Base-by-base conservation (phyloP, 2,888 invertebrate species). In the Ectemnius cavifrons region DNA sequence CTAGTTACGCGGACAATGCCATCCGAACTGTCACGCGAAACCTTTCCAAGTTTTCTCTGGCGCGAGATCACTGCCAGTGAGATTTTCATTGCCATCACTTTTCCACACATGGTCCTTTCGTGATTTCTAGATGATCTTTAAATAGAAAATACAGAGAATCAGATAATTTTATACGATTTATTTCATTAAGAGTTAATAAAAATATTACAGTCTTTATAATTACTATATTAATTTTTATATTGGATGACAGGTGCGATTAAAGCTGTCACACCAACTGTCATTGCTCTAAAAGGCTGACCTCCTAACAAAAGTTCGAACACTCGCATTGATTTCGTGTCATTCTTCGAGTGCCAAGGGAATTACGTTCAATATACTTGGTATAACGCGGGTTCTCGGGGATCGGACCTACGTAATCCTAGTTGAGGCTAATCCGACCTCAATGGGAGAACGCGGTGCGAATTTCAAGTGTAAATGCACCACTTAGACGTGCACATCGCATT, bases 361-460 rank as follows among this genome's bases (percentile, higher is more conserved):
- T 6, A 37, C 8, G 37, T 37, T 37, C 3, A 37, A 37, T 37
- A 37, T 37, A 37, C 8, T 37, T 4, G 37, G 37, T 11, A 8
- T 37, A 11, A 11, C 8, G 37, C 11, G 5, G 56, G 58, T 49
- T 52, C 60, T 60, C 63, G 67, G 74, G 74, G 72, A 75, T 63
- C 64, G 65, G 67, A 76, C 80, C 79, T 70, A 69, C 73, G 76
- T 84, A 83, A 86, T 85, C 87, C 85, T 74, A 80, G 80, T 64
- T 76, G 73, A 84, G 89, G 87, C 88, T 90, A 89, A 90, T 89
- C 89, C 87, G 81, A 72, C 71, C 59, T 88, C 85, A 89, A 89
- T 89, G 76, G 86, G 78, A 3, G 81, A 77, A 57, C 64, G 52
- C 80, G 77, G 73, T 79, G 80, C 81, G 69, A 86, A 86, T 87